Evolutionary conservation across 1,140 invertebrate genomes (phyloP), one percentile per base, ranked within the genome.

Genomic region (Bombus pascuorum): DNA sequence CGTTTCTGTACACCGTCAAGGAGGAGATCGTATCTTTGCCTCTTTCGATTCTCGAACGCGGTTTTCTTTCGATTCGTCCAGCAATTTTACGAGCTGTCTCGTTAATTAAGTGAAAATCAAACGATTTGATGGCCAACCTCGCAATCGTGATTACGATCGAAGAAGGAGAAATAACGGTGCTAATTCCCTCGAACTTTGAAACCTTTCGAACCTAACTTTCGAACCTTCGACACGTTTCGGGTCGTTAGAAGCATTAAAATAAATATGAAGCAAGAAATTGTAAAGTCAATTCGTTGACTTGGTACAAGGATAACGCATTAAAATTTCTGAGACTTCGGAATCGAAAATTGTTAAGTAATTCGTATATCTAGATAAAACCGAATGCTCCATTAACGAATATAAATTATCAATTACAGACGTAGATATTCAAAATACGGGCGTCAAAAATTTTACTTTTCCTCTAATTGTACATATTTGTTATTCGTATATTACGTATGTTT

Each of bases 1-100:
- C 90, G 75, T 79, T 74, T 81, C 76, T 81, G 47, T n/a, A 65
- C 34, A 39, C 15, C 37, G 37, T 53, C 82, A n/a, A 68, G 39
- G 28, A 32, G 32, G 28, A 75, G 79, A 83, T 86, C 71, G 15
- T 81, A 62, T 77, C 32, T 47, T 3, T 12, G 25, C 22, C 12
- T 32, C 44, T 15, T 79, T 68, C 62, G 53, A 83, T 78, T 22
- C 28, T 6, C 12, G 18, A 15, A 9, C n/a, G 13, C 6, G n/a
- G 59, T 76, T 76, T 28, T 15, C 13, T 12, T 37, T 2, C 18
- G 6, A 15, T 18, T 39, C 6, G 12, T n/a, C 32, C 75, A 10
- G 3, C 18, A 4, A 25, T 44, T 44, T 76, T 73, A 62, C 39
- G 6, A 39, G 25, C 6, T 4, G 28, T 9, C 3, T 32, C 25